Base-by-base conservation (phyloP, 2,888 invertebrate species). In the Phania funesta region DNA sequence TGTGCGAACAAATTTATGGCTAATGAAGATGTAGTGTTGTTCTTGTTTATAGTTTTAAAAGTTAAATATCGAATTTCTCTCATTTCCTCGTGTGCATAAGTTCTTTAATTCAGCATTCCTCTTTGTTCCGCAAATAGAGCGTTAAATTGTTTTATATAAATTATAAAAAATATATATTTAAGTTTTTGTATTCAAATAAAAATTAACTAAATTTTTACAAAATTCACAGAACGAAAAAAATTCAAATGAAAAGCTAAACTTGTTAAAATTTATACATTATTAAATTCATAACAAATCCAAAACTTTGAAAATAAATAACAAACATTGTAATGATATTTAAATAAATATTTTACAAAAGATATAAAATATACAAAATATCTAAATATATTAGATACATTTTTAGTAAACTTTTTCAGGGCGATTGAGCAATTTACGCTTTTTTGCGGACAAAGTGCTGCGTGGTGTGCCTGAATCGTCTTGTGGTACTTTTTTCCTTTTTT, bases 301-400 rank as follows among this genome's bases (percentile, higher is more conserved):
- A 35, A 11, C n/a, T 13, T 38, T 38, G 1, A 38, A 38, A 26
- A 26, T n/a, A 26, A 8, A 22, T 20, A 29, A n/a, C 22, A 24
- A n/a, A 1, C 18, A 35, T 2, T 29, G 4, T 9, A n/a, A 29
- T 46, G 74, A 74, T 64, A 74, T 64, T 64, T 54, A 32, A n/a
- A 64, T 18, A 54, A 64, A 54, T 73, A 74, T 74, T 74, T 74
- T 74, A 74, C 54, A 46, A 29, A 41, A 52, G 32, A 22, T 18
- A 73, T 74, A 74, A 74, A 74, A 74, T 54, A 74, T 74, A 54
- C 8, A 20, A 64, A 74, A 74, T 74, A 64, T 46, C 32, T 44
- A 7, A 0, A 41, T 8, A 4, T 9, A 24, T 35, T 50, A 18
- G 7, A 11, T 22, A 41, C 18, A 20, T 11, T 16, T 0, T 60